Evolutionary conservation across 1,140 invertebrate species (phyloP), one percentile per base, ranked within the genome.

Genomic region (Venustaconcha ellipsiformis): DNA sequence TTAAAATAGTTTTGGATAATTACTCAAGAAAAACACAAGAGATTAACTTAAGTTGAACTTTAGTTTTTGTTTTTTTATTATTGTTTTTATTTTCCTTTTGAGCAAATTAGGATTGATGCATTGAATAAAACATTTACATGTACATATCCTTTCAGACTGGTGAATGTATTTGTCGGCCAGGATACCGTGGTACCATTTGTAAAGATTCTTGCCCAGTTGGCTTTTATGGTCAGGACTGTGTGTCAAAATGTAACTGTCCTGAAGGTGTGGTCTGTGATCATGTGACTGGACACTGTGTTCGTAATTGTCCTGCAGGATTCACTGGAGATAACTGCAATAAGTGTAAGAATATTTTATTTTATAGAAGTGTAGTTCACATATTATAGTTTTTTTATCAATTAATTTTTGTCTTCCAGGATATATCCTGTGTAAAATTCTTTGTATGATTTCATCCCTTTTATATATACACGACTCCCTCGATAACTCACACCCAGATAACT

Each of bases 251-350:
- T 79, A 78, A 85, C 59, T 92, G 91, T 82, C 82, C 83, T 1
- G 78, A 76, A 20, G 87, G 79, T 14, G 87, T 85, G 58, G 93
- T 94, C 78, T 97, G 96, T 90, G 95, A 97, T 91, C 95, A 95
- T 57, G 92, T 94, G 80, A 96, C 94, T 86, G 96, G 96, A 74
- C 92, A 92, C 78, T 99, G 97, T 90, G 76, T 82, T 12, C 71
- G 80, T 57, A 94, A 94, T 65, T 99, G 97, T 91, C 93, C 94
- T 0, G 92, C 96, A 58, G 97, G 97, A 14, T 97, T 92, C 90
- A 93, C 89, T 64, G 97, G 97, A 15, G 89, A 92, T 17, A 91
- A 92, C 67, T 99, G 97, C 88, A 93, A 96, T 69, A 87, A 93
- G 72, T 91, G 91, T 91, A 84, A 82, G 84, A n/a, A 23, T 8